Conservation (phyloP, 2,113 vertebrate genomes). For the Bombycilla garrulus region DNA sequence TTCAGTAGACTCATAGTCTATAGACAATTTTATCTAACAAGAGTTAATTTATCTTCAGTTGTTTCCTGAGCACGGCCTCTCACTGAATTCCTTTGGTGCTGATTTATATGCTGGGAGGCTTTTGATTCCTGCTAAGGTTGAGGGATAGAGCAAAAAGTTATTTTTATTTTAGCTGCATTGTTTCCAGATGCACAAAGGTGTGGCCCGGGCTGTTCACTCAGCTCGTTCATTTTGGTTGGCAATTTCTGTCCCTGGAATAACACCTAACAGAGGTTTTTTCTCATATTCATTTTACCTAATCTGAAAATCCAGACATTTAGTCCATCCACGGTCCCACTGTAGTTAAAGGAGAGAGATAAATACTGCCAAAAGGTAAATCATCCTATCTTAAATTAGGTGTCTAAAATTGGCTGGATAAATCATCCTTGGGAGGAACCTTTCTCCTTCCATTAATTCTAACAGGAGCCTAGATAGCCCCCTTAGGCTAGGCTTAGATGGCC, state of each 20-base stretch:
- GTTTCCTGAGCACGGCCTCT: not conserved
- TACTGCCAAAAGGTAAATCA: not conserved
- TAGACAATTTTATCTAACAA: not conserved
- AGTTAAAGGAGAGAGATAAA: not conserved
- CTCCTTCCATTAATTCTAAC: not conserved
- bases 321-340: not conserved
- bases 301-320: not conserved
- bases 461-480: not conserved
- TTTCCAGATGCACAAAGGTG: not conserved
- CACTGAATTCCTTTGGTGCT: not conserved
- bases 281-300: not conserved
- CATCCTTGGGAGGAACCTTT: not conserved
- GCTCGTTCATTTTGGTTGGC: not conserved
- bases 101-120: not conserved
- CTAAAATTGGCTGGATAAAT: not conserved
- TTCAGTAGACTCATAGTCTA: not conserved
- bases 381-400: not conserved
- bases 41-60: not conserved
- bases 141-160: not conserved
- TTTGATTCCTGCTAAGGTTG: not conserved
- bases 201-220: not conserved
- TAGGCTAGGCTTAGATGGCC: not conserved
- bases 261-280: not conserved
- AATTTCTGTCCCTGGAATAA: not conserved
- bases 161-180: not conserved